Conservation (phyloP, 2,113 vertebrate genomes). For the Phylloscopus whistleri region DNA sequence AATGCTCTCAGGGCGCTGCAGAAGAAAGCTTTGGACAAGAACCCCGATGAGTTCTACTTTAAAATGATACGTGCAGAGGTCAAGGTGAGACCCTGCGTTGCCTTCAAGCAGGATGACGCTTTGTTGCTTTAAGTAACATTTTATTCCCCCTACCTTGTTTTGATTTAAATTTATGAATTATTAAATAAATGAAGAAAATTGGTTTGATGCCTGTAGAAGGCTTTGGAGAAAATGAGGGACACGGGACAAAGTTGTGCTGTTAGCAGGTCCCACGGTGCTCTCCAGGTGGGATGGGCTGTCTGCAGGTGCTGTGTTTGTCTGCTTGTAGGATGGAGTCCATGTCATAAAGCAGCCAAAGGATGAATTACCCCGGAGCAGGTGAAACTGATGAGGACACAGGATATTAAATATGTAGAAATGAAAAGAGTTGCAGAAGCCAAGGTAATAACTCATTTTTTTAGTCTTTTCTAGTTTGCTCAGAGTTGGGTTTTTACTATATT, state of each 20-base stretch:
- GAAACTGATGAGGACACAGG: conserved; percentile 92
- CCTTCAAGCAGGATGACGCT: background rate
- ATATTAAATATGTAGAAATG: conserved; percentile 93
- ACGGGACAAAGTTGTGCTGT: background rate
- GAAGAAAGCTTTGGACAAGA: conserved; percentile 92
- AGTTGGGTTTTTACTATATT: background rate
- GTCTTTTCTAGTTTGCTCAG: background rate
- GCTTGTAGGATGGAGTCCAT: conserved; percentile 88
- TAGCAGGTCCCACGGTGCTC: background rate
- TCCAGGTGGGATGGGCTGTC: too few relatives aligned
- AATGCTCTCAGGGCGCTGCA: conserved; percentile 86
- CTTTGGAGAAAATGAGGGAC: background rate
- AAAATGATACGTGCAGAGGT: conserved; percentile 87
- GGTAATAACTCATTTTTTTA: conserved; percentile 58
- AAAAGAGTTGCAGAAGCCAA: conserved; percentile 90
- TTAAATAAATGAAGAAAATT: background rate
- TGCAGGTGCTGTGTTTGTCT: background rate
- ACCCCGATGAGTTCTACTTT: conserved; percentile 96
- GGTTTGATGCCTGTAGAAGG: background rate
- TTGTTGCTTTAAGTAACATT: background rate
- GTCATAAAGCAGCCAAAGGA: conserved; percentile 73
- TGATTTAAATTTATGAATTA: background rate
- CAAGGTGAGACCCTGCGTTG: conserved; percentile 66
- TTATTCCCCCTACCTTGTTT: background rate
- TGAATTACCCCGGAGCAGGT: conserved; percentile 87